phyloP scores from a whole-genome alignment of 2,797 vertebrate genomes.

The Microctenopoma lineatum region DNA sequence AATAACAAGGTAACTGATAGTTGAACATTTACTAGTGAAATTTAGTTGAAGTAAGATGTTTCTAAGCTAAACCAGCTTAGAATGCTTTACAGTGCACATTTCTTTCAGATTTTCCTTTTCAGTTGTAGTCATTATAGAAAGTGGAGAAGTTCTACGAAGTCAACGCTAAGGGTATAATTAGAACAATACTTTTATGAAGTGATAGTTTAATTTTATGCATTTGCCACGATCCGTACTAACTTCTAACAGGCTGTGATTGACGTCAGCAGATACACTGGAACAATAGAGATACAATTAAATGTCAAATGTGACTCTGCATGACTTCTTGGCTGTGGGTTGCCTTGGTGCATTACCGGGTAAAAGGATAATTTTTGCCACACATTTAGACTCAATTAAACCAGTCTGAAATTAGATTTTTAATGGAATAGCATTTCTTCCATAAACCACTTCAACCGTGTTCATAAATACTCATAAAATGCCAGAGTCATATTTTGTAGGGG shows the following conservation, averaged over 20 bases:
- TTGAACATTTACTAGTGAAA: too few species aligned
- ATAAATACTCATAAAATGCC: conserved; percentile 59
- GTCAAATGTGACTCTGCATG: conserved; percentile 30
- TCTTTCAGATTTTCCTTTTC: neutral
- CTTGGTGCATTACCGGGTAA: conserved; percentile 33
- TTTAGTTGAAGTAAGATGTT: too few species aligned
- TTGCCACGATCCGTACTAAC: conserved; percentile 17
- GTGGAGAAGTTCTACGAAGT: neutral
- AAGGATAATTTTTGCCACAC: conserved; percentile 51
- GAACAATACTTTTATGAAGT: conserved; percentile 22
- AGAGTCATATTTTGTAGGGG: conserved; percentile 44
- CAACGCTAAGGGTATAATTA: conserved; percentile 25
- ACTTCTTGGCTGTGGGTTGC: conserved; percentile 27
- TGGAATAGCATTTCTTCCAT: conserved; percentile 62
- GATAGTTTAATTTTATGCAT: conserved; percentile 30
- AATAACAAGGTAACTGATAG: too few species aligned
- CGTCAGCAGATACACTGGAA: conserved; percentile 45
- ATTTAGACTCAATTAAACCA: conserved; percentile 59
- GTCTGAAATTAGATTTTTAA: conserved; percentile 58
- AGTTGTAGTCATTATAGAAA: neutral
- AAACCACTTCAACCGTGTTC: conserved; percentile 63
- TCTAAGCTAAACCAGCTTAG: too few species aligned
- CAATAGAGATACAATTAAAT: conserved; percentile 49
- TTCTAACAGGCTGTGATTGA: conserved; percentile 43
- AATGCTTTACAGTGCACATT: neutral